Conservation (phyloP, 2,888 invertebrate genomes). For the Leptothorax acervorum region DNA sequence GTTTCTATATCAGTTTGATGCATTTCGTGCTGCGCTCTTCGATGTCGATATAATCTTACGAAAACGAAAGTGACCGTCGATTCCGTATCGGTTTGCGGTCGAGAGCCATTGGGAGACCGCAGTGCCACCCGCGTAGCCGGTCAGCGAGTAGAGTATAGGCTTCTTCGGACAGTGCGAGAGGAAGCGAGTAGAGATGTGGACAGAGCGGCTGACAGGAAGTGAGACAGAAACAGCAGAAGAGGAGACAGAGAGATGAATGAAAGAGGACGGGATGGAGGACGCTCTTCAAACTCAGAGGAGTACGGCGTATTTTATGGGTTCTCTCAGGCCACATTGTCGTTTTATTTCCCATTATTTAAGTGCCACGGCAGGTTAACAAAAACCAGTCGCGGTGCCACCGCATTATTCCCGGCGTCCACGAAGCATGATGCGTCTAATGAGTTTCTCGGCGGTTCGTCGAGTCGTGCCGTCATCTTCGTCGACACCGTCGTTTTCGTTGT, state of each 20-base stretch:
- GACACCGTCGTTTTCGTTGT: slow-evolving; percentile 51
- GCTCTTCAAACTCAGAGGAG: slow-evolving; percentile 61
- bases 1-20: slow-evolving; percentile 3
- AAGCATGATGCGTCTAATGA: slow-evolving; percentile 65
- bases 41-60: slow-evolving; percentile 39
- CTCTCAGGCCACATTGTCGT: slow-evolving; percentile 72
- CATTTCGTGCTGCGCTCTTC: slow-evolving; percentile 4
- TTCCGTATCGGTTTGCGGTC: slow-evolving; percentile 56
- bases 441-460: slow-evolving; percentile 61
- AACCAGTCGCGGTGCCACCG: slow-evolving; percentile 66
- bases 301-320: slow-evolving; percentile 70
- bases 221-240: background rate
- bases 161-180: slow-evolving; percentile 61
- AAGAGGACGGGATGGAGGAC: slow-evolving; percentile 36
- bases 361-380: slow-evolving; percentile 72
- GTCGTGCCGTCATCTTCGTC: slow-evolving; percentile 48
- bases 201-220: slow-evolving; percentile 9
- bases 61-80: slow-evolving; percentile 57
- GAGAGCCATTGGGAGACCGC: slow-evolving; percentile 70
- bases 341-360: slow-evolving; percentile 77
- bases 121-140: slow-evolving; percentile 76
- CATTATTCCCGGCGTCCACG: slow-evolving; percentile 69
- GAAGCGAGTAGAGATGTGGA: slow-evolving; percentile 35
- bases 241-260: slow-evolving; percentile 41
- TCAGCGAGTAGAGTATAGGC: slow-evolving; percentile 66